These are phyloP conservation scores for Papilio elwesi DNA, from an alignment of 2,888 invertebrate species.

Conservation along the genomic window DNA sequence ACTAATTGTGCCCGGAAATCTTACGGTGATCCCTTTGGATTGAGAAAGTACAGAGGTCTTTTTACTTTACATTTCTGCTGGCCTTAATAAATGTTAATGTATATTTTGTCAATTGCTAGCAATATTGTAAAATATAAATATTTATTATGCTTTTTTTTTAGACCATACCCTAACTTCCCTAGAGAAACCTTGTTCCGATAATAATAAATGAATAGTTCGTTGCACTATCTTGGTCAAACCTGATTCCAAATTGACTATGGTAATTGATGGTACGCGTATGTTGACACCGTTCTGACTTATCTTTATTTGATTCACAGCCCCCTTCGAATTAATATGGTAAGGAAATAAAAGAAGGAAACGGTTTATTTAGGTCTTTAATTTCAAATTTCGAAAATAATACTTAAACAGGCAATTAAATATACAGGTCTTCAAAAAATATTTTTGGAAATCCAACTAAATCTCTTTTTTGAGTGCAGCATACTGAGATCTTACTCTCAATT, in stretches of 20 bases:
- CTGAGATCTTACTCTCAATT: background rate
- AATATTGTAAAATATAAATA: background rate
- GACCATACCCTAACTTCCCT: slow-evolving; percentile 39
- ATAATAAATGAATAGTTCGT: slow-evolving; percentile 50
- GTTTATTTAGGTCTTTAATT: slow-evolving; percentile 3
- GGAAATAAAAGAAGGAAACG: background rate
- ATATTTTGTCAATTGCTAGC: no score
- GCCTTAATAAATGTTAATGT: no score
- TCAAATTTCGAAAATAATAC: background rate
- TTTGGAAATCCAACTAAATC: background rate
- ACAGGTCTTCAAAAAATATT: background rate
- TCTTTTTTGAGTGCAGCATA: background rate
- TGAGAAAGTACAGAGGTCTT: no score
- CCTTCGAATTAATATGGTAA: slow-evolving; percentile 1
- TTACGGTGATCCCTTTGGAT: no score
- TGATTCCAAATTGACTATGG: slow-evolving; percentile 39
- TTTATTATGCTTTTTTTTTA: slow-evolving; percentile 8
- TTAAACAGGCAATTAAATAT: background rate
- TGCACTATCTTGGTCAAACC: slow-evolving; percentile 42
- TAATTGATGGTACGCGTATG: slow-evolving; percentile 45
- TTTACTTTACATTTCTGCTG: no score
- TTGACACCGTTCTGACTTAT: slow-evolving; percentile 35
- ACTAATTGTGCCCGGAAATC: no score
- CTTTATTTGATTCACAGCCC: slow-evolving; percentile 23
- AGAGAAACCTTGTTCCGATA: slow-evolving; percentile 42